Percentiles rank a stretch among this genome's conserved stretches.
phyloP scores from a whole-genome alignment of 2,888 invertebrate genomes.

The Lasioglossum pauxillum region DNA sequence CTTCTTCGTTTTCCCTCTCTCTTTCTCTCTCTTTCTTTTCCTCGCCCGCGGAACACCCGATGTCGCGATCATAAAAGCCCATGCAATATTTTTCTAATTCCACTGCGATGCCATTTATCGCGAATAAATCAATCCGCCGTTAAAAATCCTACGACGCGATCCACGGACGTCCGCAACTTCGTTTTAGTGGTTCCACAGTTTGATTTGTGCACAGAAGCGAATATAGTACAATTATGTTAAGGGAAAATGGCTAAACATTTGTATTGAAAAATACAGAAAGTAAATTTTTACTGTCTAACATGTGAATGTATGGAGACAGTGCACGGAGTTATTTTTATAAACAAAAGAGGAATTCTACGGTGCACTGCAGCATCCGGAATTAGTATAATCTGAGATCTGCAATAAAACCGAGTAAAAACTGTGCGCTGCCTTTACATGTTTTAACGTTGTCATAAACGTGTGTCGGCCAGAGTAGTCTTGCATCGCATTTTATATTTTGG shows the following conservation, averaged over 20 bases:
- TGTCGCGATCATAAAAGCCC: slow-evolving; percentile 50
- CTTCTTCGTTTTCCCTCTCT: slow-evolving; percentile 31
- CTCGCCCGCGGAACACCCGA: slow-evolving; percentile 31
- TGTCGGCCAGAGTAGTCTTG: slow-evolving; percentile 8
- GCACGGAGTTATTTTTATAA: not conserved
- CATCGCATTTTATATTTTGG: slow-evolving; percentile 48
- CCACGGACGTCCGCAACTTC: not conserved
- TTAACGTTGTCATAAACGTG: slow-evolving; percentile 43
- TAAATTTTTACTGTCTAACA: too few relatives aligned
- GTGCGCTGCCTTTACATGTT: slow-evolving; percentile 22
- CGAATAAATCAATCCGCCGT: slow-evolving; percentile 2
- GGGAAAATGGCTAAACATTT: too few relatives aligned
- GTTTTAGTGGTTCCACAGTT: not conserved
- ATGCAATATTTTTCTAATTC: slow-evolving; percentile 36
- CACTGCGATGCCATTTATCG: slow-evolving; percentile 14
- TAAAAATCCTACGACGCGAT: not conserved
- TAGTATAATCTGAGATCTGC: not conserved
- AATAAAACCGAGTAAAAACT: not conserved
- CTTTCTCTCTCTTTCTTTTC: not conserved
- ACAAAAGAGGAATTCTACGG: not conserved
- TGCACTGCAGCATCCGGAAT: not conserved
- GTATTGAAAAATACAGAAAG: too few relatives aligned
- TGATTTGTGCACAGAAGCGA: not conserved
- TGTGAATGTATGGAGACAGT: too few relatives aligned
- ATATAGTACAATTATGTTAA: too few relatives aligned